phyloP scores from a whole-genome alignment of 2,113 vertebrate species.

The Dicentrarchus labrax region DNA sequence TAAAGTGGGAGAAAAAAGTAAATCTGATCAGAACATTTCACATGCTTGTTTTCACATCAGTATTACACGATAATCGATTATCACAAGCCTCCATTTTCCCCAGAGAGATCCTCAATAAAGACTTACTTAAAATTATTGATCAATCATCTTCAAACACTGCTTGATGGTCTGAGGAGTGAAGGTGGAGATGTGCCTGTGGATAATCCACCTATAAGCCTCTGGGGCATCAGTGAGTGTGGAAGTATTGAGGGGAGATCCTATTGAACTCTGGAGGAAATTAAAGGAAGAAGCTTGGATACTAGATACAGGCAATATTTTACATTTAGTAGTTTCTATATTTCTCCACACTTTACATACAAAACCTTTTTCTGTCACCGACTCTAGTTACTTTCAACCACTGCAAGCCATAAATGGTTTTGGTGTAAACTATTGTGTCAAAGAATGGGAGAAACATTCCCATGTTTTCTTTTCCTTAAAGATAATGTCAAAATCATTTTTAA shows the following conservation, averaged over 20 bases:
- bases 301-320: not conserved
- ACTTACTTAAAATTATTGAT: slow-evolving; percentile 57
- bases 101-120: slow-evolving; percentile 5
- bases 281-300: not conserved
- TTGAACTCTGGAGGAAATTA: not conserved
- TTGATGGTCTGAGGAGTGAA: not conserved
- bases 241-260: not conserved
- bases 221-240: slow-evolving; percentile 1
- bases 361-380: too few species aligned
- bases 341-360: too few species aligned
- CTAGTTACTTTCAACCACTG: too few species aligned
- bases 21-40: slow-evolving; percentile 2
- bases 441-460: too few species aligned
- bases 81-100: not conserved
- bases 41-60: slow-evolving; percentile 14
- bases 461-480: too few species aligned
- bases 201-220: slow-evolving; percentile 27
- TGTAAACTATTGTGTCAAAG: too few species aligned
- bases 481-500: too few species aligned
- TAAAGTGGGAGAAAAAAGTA: not conserved
- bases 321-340: too few species aligned
- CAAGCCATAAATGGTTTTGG: too few species aligned
- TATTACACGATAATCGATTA: slow-evolving; percentile 38
- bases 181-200: slow-evolving; percentile 6
- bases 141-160: slow-evolving; percentile 7